phyloP scores from a whole-genome alignment of 2,888 invertebrate genomes.

The Carabus problematicus region DNA sequence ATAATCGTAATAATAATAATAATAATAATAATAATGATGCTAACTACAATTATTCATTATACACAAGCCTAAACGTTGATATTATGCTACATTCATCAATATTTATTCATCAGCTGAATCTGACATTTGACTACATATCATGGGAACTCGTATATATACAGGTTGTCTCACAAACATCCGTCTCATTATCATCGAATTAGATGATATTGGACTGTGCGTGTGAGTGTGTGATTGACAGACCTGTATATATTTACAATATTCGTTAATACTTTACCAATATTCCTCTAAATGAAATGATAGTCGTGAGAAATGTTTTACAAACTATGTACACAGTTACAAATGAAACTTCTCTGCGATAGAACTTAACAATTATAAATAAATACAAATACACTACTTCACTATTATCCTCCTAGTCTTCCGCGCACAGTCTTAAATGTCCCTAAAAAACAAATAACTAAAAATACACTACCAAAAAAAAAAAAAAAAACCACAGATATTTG shows the following conservation, averaged over 20 bases:
- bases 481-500: no score
- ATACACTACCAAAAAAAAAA: constrained; percentile 17
- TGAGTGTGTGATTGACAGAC: neutral
- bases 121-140: neutral
- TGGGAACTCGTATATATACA: no score
- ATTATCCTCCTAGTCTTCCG: no score
- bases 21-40: constrained; percentile 4
- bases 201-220: neutral
- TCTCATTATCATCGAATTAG: neutral
- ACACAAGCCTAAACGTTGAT: constrained; percentile 29
- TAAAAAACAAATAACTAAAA: constrained; percentile 24
- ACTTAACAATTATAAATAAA: no score
- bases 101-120: no score
- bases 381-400: no score
- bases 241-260: no score
- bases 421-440: constrained; percentile 32
- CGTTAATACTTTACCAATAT: neutral
- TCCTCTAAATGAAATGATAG: neutral
- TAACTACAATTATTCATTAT: constrained; percentile 28
- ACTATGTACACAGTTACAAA: no score
- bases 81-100: neutral
- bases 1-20: constrained; percentile 8
- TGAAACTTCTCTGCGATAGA: no score
- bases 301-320: neutral
- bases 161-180: no score